A percentile compares a stretch with the other conserved stretches of the same genome.
These are phyloP conservation scores for Alcis repandata DNA, from an alignment of 2,888 invertebrate genomes.

Conservation along the genomic window DNA sequence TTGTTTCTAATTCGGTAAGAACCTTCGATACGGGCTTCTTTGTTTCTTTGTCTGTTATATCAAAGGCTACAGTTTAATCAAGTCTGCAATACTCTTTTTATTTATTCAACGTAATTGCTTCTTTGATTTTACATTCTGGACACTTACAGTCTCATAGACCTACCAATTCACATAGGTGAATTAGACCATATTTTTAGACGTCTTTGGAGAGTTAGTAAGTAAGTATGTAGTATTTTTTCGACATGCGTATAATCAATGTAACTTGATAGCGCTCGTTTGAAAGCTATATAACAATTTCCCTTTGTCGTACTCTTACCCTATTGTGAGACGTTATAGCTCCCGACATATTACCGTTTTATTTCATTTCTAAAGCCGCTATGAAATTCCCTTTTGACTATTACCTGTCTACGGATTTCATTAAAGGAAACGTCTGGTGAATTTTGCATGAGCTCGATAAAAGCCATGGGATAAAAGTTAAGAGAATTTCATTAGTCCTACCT, in stretches of 20 bases:
- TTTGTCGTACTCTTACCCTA: conserved; percentile 70
- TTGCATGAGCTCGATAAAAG: conserved; percentile 48
- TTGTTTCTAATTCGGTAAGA: conserved; percentile 77
- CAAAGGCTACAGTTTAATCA: conserved; percentile 68
- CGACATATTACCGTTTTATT: conserved; percentile 81
- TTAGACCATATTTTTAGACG: no score
- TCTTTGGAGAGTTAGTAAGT: conserved; percentile 32
- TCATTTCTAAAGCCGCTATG: conserved; percentile 72
- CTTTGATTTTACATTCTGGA: conserved; percentile 35
- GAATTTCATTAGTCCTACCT: conserved; percentile 32
- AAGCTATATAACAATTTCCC: conserved; percentile 73
- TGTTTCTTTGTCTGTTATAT: conserved; percentile 73
- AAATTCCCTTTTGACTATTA: conserved; percentile 74
- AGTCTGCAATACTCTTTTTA: conserved; percentile 38
- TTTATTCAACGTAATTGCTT: conserved; percentile 38
- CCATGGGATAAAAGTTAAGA: conserved; percentile 24
- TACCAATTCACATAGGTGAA: no score
- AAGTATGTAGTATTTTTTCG: conserved; percentile 7
- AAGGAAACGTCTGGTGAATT: conserved; percentile 54
- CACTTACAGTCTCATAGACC: not conserved
- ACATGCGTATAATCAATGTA: conserved; percentile 64
- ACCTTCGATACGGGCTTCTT: conserved; percentile 73
- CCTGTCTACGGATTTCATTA: conserved; percentile 67
- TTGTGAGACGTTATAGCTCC: conserved; percentile 75
- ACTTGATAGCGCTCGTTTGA: conserved; percentile 70